Conservation (phyloP, 2,888 invertebrate species). For the Cantharis nigra region DNA sequence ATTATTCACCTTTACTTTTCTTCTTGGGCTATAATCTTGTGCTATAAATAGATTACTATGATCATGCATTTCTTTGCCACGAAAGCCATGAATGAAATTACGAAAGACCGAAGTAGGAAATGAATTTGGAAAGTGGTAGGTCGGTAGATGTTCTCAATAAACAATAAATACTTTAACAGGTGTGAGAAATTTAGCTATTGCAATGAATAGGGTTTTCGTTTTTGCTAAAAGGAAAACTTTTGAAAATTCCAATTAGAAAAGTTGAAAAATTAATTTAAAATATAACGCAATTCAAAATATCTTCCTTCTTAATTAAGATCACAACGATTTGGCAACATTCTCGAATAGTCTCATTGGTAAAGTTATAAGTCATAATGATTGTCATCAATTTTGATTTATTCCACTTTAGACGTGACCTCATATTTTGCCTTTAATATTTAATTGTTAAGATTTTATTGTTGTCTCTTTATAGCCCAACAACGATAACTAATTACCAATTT, state of each 20-base stretch:
- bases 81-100: not conserved
- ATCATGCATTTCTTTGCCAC: not conserved
- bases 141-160: not conserved
- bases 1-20: not conserved
- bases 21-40: not conserved
- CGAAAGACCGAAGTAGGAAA: not conserved
- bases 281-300: not conserved
- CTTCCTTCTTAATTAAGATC: not conserved
- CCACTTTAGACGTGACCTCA: conserved; percentile 10
- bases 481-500: not conserved
- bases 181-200: not conserved
- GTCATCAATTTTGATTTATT: conserved; percentile 17
- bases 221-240: not conserved
- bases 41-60: not conserved
- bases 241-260: not conserved
- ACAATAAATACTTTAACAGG: not conserved
- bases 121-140: not conserved
- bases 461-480: not conserved
- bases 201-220: not conserved
- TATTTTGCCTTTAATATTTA: not conserved
- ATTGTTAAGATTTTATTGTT: not conserved
- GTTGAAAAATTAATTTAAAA: not conserved
- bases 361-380: conserved; percentile 15
- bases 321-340: not conserved
- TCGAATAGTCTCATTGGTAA: not conserved